These are phyloP conservation scores for Erannis defoliaria DNA, from an alignment of 2,888 invertebrate species.

Conservation along the genomic window DNA sequence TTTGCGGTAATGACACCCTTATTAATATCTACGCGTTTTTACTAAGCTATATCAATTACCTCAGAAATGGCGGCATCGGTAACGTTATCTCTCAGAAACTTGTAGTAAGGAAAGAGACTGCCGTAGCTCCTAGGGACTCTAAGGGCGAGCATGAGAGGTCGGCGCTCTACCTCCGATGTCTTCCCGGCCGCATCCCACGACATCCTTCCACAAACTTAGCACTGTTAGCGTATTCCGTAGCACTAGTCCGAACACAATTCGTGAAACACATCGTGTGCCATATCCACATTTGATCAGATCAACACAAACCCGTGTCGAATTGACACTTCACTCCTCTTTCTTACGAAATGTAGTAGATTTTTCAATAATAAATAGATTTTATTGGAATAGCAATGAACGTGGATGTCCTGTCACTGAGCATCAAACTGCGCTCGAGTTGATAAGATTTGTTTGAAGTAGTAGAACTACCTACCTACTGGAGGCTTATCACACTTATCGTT, in stretches of 20 bases:
- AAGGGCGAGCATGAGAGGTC: slow-evolving; percentile 72
- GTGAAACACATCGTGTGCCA: slow-evolving; percentile 64
- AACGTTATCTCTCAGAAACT: slow-evolving; percentile 84
- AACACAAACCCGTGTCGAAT: slow-evolving; percentile 27
- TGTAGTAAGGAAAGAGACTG: slow-evolving; percentile 88
- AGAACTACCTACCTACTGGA: slow-evolving; percentile 52
- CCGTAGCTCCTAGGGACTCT: slow-evolving; percentile 87
- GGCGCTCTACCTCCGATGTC: slow-evolving; percentile 68
- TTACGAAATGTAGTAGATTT: slow-evolving; percentile 37
- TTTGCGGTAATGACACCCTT: too few relatives aligned
- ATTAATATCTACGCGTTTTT: too few relatives aligned
- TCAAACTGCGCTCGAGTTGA: slow-evolving; percentile 63
- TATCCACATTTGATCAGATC: slow-evolving; percentile 63
- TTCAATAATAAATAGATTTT: not conserved
- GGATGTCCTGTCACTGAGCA: slow-evolving; percentile 39
- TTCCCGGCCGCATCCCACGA: slow-evolving; percentile 61
- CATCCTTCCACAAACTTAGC: slow-evolving; percentile 56
- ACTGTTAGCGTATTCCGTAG: slow-evolving; percentile 9
- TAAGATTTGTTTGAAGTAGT: slow-evolving; percentile 74
- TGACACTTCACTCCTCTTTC: slow-evolving; percentile 16
- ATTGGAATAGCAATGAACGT: slow-evolving; percentile 28
- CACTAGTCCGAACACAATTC: slow-evolving; percentile 61
- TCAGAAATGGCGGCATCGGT: slow-evolving; percentile 69
- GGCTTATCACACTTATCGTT: slow-evolving; percentile 81
- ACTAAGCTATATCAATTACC: slow-evolving; percentile 57